Base-by-base conservation (phyloP, 2,113 vertebrate species). In the Circaetus cinerascens region DNA sequence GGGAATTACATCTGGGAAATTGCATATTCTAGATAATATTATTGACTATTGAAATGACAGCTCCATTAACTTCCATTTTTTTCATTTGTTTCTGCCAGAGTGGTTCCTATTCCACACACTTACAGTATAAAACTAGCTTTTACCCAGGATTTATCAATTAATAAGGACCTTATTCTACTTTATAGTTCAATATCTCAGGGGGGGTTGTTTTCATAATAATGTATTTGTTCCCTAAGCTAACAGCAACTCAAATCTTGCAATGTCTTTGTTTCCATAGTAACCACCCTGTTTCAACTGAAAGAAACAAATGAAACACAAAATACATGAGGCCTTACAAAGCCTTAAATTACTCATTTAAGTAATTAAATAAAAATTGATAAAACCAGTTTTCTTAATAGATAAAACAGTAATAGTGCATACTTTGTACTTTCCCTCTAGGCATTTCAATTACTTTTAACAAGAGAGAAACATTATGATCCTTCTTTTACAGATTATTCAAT, bases 241-340 rank as follows among this genome's bases (percentile, higher is more conserved):
- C 10, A 77, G 71, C 30, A 79, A 86, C 19, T 48, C 26, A 95
- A 71, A 53, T 78, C 50, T 62, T 83, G 41, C 40, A 45, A 55
- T n/a, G 25, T 59, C 50, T 93, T 88, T 84, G 68, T 95, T 93
- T 91, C 88, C 72, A 84, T 74, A 91, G 82, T 71, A 91, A 88
- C 63, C 13, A 71, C 17, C 15, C 80, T 18, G 20, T 26, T 90
- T 83, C 50, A 60, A 50, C 23, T 43, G 59, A 74, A 87, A 63
- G 50, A 90, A 88, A 64, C 63, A 82, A 93, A 50, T 51, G 14
- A 62, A 30, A 36, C 15, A 29, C 7, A 32, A 55, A 73, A 50
- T 38, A 34, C 32, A 23, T 1, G 18, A 80, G 29, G 8, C 7
- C 22, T 51, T 67, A 86, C 90, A 90, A 75, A 2, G 13, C 19